Evolutionary conservation across 2,113 vertebrate species (phyloP), one percentile per base, ranked within the genome.

Genomic region (Agapornis roseicollis): DNA sequence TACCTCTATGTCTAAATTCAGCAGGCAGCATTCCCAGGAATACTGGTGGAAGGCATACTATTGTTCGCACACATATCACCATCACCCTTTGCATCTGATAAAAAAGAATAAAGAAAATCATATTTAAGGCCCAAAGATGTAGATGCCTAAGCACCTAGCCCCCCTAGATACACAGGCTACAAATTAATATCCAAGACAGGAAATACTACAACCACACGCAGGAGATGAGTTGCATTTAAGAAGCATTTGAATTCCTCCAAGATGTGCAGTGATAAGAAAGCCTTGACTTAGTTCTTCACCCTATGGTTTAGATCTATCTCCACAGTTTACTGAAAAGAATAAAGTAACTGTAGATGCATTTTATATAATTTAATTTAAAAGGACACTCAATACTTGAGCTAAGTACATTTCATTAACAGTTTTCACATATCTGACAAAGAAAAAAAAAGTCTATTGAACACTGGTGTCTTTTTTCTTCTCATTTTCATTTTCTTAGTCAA

Each of bases 31-130:
- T 49, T 81, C 27, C 39, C 22, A 24, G 4, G 22, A 44, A 74
- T 4, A 49, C 14, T 27, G 29, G 47, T 20, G 22, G 49, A 89
- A 89, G 44, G 17, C 0, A 0, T 0, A 1, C 28, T 52, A 14
- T 5, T 46, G 8, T 63, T 84, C 71, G 37, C 39, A 55, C 25
- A 17, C 14, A 0, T 17, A 44, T 9, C 42, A 50, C 9, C 13
- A 16, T 44, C 50, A 55, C 8, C 22, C 29, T 52, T 52, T 52
- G 42, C 24, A 85, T 8, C 13, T 1, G 14, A 73, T 25, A 16
- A 42, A 24, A 47, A 64, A 28, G 44, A 80, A 60, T 10, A 55
- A 29, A 78, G 33, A 47, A 5, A 52, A 82, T 17, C 29, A 72
- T 39, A 47, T 31, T 63, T 44, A 39, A 65, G 35, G 52, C 50